Evolutionary conservation across 2,797 vertebrate genomes (phyloP), one percentile per base, ranked within the genome.

Genomic region (Eurystomus glaucurus): DNA sequence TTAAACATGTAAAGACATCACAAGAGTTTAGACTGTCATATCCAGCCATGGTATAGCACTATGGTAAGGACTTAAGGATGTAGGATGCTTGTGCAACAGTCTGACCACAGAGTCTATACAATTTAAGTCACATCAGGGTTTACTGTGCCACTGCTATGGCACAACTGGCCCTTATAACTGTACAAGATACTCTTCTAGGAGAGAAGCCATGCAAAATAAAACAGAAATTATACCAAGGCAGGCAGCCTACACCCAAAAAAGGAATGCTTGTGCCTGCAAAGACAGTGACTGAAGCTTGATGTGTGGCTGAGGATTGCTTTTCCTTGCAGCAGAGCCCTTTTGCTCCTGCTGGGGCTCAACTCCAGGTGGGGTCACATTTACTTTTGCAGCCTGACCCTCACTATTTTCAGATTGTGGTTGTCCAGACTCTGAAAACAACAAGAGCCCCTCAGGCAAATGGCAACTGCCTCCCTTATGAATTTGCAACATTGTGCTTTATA

Each of bases 301-400:
- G 6, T 0, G 0, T 26, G 60, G 10, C 45, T 75, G 76, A 46
- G 33, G 25, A 50, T 65, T 55, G 5, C 2, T 58, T 2, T 65
- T 68, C 37, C 41, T 68, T 6, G 1, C 9, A 55, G 57, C 41
- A 93, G 41, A 91, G 25, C 29, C 29, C 37, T 51, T 76, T 46
- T 22, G 12, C 15, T 84, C 33, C 23, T 37, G 28, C 35, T 81
- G 35, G 41, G 51, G 8, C n/a, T 81, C 23, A 3, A 29, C 14
- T 90, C 41, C 4, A 2, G 14, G 39, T 41, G 43, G 37, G 16
- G 11, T 52, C 29, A 62, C n/a, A 9, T 87, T 68, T 89, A 15
- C 14, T 75, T 88, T 46, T 85, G 28, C 26, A 95, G 19, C 33
- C 60, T 33, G 43, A 77, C 10, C 33, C 26, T 91, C 33, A 25